phyloP scores from a whole-genome alignment of 2,888 invertebrate species.

The Pharmacophagus antenor region DNA sequence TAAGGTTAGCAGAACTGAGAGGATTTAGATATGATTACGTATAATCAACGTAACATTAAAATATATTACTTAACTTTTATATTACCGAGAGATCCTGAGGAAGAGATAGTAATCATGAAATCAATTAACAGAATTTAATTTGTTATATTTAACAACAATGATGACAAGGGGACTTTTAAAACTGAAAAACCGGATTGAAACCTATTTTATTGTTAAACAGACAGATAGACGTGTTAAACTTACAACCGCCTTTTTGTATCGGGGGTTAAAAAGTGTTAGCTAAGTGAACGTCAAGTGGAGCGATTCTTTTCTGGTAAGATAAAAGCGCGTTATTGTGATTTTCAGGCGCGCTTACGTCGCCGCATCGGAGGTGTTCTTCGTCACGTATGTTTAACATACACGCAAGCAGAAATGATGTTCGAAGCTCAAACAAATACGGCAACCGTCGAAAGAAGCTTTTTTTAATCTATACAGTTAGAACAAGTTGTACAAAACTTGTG shows the following conservation, averaged over 20 bases:
- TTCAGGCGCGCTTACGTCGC: too few species aligned
- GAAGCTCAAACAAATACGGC: slow-evolving; percentile 18
- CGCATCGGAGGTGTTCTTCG: slow-evolving; percentile 29
- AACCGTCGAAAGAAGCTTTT: neutral
- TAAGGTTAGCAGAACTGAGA: too few species aligned
- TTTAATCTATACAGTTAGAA: neutral
- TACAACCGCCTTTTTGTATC: neutral
- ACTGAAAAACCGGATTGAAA: too few species aligned
- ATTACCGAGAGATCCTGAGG: neutral
- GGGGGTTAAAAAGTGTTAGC: neutral
- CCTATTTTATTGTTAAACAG: too few species aligned
- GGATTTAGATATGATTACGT: too few species aligned
- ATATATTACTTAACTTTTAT: neutral
- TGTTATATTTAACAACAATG: too few species aligned
- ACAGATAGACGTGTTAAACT: too few species aligned
- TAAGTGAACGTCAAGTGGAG: slow-evolving; percentile 37
- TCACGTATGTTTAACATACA: slow-evolving; percentile 30
- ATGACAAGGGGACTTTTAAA: too few species aligned
- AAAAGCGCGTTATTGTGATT: too few species aligned
- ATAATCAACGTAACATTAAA: neutral
- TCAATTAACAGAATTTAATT: neutral
- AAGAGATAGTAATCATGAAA: neutral
- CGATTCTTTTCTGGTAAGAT: too few species aligned
- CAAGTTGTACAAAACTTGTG: too few species aligned
- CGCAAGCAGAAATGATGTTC: slow-evolving; percentile 22